phyloP scores from a whole-genome alignment of 2,888 invertebrate species.

The Apotomis betuletana region DNA sequence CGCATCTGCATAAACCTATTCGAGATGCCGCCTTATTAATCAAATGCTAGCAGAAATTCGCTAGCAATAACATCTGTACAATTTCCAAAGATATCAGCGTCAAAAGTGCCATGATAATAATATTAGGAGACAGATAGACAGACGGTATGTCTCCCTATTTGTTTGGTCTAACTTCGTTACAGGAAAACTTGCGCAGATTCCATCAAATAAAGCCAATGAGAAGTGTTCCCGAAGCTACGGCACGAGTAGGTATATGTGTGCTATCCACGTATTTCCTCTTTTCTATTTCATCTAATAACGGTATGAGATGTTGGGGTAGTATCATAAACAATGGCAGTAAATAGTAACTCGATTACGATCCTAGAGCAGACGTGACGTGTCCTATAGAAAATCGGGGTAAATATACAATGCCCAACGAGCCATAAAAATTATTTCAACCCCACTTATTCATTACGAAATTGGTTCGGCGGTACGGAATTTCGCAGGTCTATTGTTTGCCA shows the following conservation, averaged over 20 bases:
- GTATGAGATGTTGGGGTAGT: constrained; percentile 30
- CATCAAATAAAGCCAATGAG: constrained; percentile 51
- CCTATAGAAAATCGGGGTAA: constrained; percentile 20
- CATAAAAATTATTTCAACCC: constrained; percentile 50
- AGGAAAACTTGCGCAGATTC: constrained; percentile 56
- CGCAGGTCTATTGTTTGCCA: constrained; percentile 57
- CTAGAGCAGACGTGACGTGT: constrained; percentile 22
- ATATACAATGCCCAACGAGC: constrained; percentile 46
- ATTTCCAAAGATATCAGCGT: constrained; percentile 44
- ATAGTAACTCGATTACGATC: constrained; percentile 38
- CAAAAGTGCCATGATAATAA: constrained; percentile 59
- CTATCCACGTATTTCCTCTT: constrained; percentile 37
- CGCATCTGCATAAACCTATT: constrained; percentile 38
- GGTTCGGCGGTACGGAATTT: constrained; percentile 52
- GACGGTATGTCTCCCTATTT: constrained; percentile 52
- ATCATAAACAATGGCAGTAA: constrained; percentile 39
- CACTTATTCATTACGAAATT: constrained; percentile 43
- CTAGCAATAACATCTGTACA: background rate
- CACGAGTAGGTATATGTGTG: constrained; percentile 20
- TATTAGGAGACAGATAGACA: constrained; percentile 53
- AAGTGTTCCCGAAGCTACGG: constrained; percentile 37
- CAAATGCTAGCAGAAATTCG: background rate
- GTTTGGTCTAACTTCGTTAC: constrained; percentile 66
- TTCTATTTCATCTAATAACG: constrained; percentile 40
- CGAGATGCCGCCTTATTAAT: constrained; percentile 29